Base-by-base conservation (phyloP, 2,113 vertebrate species). In the Urocynchramus pylzowi region DNA sequence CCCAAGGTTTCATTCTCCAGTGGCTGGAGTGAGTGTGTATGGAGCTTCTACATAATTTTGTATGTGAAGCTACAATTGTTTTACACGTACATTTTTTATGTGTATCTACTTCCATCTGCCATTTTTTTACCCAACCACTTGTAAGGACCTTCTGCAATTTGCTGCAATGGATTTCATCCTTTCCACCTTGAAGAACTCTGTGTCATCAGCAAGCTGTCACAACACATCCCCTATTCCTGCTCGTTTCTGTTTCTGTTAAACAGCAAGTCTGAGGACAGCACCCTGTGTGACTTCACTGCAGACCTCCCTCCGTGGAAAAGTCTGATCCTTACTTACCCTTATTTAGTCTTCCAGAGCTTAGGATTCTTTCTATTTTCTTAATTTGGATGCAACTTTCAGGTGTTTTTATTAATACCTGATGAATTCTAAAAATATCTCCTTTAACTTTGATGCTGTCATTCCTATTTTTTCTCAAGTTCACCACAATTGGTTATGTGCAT, bases 21-120 rank as follows among this genome's bases (percentile, higher is more conserved):
- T 7, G 23, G 8, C 31, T 84, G 39, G 9, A 42, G 18, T 26
- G 19, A 75, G 16, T 45, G 23, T n/a, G 24, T 30, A 5, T 23
- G 31, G 23, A 78, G 24, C 24, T 42, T n/a, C 37, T 6, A 28
- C 17, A 37, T 28, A 0, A 33, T 44, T 83, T 71, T 75, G 2
- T n/a, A 18, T 47, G 9, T 21, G 31, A 86, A 61, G 24, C 6
- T 26, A 21, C 9, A 78, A 57, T 21, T 35, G 9, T 24, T 91
- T 67, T 16, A 41, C 4, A 17, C 0, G 0, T 19, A 19, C 0
- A 1, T 49, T 33, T 39, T 83, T 63, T 57, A n/a, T 0, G 2
- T 59, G 27, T 59, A 35, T 18, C 14, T 75, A 19, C 3, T 74
- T 83, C 73, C 26, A 68, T 50, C 28, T 87, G 11, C 16, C 50